Evolutionary conservation across 2,797 vertebrate genomes (phyloP).

Genomic region (Sebastes matsubarae): DNA sequence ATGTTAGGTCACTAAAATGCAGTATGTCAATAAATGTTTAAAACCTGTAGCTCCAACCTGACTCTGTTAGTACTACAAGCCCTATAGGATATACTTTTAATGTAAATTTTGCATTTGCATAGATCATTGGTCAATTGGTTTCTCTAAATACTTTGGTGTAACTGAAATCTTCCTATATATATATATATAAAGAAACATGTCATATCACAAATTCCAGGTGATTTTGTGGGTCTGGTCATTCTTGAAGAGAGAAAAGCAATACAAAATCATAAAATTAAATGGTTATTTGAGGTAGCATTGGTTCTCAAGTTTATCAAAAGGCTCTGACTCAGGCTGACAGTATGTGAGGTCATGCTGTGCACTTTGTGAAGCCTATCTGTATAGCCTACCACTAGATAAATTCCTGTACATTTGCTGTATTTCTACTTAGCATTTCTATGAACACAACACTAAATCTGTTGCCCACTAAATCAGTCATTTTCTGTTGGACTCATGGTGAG

Average conservation of each 20-base stretch:
- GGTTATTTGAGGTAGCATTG: background rate
- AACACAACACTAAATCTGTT: background rate
- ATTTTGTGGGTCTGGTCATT: background rate
- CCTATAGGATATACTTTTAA: background rate
- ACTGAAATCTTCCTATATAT: background rate
- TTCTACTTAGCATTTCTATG: background rate
- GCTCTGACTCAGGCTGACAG: background rate
- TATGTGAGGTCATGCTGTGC: background rate
- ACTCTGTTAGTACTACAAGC: background rate
- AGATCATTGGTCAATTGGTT: background rate
- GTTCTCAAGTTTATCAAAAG: background rate
- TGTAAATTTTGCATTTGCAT: background rate
- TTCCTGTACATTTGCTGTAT: background rate
- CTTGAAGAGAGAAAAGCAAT: background rate
- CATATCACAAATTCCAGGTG: background rate
- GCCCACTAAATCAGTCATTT: background rate
- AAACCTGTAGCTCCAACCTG: background rate
- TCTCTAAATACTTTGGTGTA: background rate
- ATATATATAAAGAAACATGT: background rate
- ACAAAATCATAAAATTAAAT: background rate
- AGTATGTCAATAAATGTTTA: background rate
- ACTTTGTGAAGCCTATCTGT: background rate
- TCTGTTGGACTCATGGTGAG: background rate
- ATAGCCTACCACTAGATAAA: background rate
- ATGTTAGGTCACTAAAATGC: background rate